These are phyloP conservation scores for Passer montanus DNA, from an alignment of 2,113 vertebrate species.

Conservation along the genomic window DNA sequence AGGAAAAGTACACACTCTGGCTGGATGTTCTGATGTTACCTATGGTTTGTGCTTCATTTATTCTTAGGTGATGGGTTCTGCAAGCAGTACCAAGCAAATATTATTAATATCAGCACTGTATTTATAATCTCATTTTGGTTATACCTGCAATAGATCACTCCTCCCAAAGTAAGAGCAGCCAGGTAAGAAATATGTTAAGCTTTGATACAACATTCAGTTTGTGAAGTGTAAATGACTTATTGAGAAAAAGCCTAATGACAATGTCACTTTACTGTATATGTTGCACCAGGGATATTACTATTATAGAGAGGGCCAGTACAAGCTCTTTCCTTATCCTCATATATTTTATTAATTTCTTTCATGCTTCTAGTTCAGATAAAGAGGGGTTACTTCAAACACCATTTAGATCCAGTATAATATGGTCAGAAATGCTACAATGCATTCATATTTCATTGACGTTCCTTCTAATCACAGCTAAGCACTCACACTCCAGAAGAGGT, in stretches of 20 bases:
- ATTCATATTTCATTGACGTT: slow-evolving; percentile 23
- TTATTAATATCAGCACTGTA: neutral
- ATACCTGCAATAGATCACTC: neutral
- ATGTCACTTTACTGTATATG: neutral
- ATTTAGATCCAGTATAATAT: slow-evolving; percentile 10
- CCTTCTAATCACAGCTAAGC: slow-evolving; percentile 41
- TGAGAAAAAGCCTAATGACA: slow-evolving; percentile 12
- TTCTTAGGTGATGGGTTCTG: neutral
- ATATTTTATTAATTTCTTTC: slow-evolving; percentile 44
- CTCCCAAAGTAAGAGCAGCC: neutral
- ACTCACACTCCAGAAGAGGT: neutral
- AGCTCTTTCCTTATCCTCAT: slow-evolving; percentile 17
- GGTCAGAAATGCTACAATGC: neutral
- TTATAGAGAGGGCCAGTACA: neutral
- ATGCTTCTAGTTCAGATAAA: slow-evolving; percentile 31
- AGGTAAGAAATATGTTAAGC: neutral
- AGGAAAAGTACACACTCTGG: neutral
- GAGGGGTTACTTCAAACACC: slow-evolving; percentile 29
- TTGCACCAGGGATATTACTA: neutral
- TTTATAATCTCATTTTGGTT: slow-evolving; percentile 3
- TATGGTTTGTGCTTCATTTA: neutral
- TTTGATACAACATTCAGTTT: neutral
- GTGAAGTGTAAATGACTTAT: slow-evolving; percentile 16
- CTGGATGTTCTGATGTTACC: neutral
- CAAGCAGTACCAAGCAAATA: neutral